phyloP scores from a whole-genome alignment of 2,113 vertebrate species.

The Fulica atra region DNA sequence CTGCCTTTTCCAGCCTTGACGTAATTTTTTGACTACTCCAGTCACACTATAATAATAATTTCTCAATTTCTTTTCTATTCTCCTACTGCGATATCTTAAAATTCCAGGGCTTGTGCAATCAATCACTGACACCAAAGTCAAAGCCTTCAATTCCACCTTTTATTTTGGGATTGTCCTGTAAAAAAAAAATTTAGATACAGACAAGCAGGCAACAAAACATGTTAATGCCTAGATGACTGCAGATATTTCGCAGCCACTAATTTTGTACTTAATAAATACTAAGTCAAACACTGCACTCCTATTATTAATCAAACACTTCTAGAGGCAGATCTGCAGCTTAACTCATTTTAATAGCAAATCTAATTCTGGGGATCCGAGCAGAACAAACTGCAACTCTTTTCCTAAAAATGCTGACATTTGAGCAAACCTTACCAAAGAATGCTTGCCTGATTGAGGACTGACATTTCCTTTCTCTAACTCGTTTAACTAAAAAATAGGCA shows the following conservation, averaged over 20 bases:
- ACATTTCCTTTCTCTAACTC: slow-evolving; percentile 79
- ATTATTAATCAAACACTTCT: slow-evolving; percentile 45
- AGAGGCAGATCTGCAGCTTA: slow-evolving; percentile 8
- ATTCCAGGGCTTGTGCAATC: background rate
- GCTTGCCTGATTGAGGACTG: slow-evolving; percentile 72
- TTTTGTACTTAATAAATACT: slow-evolving; percentile 54
- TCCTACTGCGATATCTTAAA: background rate
- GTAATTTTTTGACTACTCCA: background rate
- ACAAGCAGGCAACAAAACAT: slow-evolving; percentile 35
- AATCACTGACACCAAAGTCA: slow-evolving; percentile 8
- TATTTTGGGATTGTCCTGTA: background rate
- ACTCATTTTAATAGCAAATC: slow-evolving; percentile 39
- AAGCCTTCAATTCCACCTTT: slow-evolving; percentile 21
- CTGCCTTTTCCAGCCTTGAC: background rate
- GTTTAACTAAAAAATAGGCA: slow-evolving; percentile 70
- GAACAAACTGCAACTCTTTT: slow-evolving; percentile 57
- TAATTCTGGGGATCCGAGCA: slow-evolving; percentile 40
- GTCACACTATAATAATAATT: background rate
- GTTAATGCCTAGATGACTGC: slow-evolving; percentile 21
- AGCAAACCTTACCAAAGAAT: slow-evolving; percentile 75
- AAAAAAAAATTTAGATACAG: slow-evolving; percentile 11
- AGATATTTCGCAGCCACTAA: slow-evolving; percentile 50
- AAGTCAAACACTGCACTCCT: slow-evolving; percentile 21
- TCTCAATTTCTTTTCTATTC: background rate
- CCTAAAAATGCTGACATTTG: slow-evolving; percentile 73